Percentiles rank a stretch among this genome's conserved stretches.
These are phyloP conservation scores for Eristalinus sepulchralis DNA, from an alignment of 2,888 invertebrate species.

Conservation along the genomic window DNA sequence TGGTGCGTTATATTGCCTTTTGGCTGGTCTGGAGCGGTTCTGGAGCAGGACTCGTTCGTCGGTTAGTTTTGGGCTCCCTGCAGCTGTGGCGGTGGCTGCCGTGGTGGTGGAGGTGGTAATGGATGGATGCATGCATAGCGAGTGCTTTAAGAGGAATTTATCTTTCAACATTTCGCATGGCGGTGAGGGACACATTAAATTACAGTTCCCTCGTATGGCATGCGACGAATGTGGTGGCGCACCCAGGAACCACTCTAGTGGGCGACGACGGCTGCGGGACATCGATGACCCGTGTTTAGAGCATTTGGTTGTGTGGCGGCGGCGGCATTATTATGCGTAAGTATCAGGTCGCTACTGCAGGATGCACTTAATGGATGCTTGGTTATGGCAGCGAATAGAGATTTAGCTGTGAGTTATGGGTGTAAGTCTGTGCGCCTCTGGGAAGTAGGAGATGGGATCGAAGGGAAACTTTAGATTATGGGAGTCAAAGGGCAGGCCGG, in stretches of 20 bases:
- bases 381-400: slow-evolving; percentile 37
- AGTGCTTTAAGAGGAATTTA: slow-evolving; percentile 56
- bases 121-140: slow-evolving; percentile 48
- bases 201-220: slow-evolving; percentile 16
- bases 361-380: slow-evolving; percentile 55
- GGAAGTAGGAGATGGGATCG: neutral
- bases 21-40: slow-evolving; percentile 24
- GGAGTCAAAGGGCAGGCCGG: neutral
- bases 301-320: neutral
- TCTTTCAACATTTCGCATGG: slow-evolving; percentile 36
- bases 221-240: slow-evolving; percentile 1
- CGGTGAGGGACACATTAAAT: slow-evolving; percentile 50
- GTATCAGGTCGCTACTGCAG: neutral
- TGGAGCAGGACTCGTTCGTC: slow-evolving; percentile 47
- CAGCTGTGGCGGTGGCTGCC: neutral
- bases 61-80: slow-evolving; percentile 43
- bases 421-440: slow-evolving; percentile 32
- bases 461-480: neutral
- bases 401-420: slow-evolving; percentile 15
- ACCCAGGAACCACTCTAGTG: too few relatives aligned
- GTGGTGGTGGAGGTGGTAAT: slow-evolving; percentile 29
- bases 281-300: neutral
- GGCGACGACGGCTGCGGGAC: neutral
- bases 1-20: slow-evolving; percentile 54
- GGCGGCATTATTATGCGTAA: neutral